Base-by-base conservation (phyloP, 2,888 invertebrate species). In the Heteropelma amictum region DNA sequence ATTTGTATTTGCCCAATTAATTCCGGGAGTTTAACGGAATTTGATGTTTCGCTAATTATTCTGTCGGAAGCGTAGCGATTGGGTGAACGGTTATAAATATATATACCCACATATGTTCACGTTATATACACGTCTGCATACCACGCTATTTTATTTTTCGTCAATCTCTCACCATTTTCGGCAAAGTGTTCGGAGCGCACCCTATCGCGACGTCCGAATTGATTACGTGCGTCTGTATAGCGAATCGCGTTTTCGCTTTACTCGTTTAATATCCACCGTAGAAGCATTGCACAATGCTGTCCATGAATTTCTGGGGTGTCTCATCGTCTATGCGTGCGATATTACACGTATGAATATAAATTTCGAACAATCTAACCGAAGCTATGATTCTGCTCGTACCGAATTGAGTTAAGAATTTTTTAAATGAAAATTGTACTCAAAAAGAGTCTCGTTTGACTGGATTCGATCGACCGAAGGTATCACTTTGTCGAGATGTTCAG, bases 1-100 rank as follows among this genome's bases (percentile, higher is more conserved):
- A 86, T 85, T 86, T 82, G 82, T 86, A 84, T 85, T 86, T 86
- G 84, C 82, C 80, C 84, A 84, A 86, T 86, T 86, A 86, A 86
- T 86, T 86, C 82, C 80, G 74, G 79, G 79, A 83, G 80, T 84
- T 86, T 85, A 86, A 85, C 85, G 85, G 86, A 84, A 85, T 86
- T 86, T 85, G 85, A 84, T 86, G 85, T 85, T 84, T 84, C 84
- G 84, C 83, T 85, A 86, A 86, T 86, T 86, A 86, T 85, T 86
- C 84, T 83, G 82, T 84, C 82, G 83, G 79, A 81, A 80, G 78
- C 79, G 79, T 76, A 79, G 80, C 49, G 64, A 61, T 63, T 73
- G 40, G 30, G 49, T 38, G 42, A 73, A 69, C 69, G 38, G 72
- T 10, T 61, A 17, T 19, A 42, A 6, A 26, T 33, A 30, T 42